Conservation (phyloP, 1,140 invertebrate species). For the Coenobita brevimanus region DNA sequence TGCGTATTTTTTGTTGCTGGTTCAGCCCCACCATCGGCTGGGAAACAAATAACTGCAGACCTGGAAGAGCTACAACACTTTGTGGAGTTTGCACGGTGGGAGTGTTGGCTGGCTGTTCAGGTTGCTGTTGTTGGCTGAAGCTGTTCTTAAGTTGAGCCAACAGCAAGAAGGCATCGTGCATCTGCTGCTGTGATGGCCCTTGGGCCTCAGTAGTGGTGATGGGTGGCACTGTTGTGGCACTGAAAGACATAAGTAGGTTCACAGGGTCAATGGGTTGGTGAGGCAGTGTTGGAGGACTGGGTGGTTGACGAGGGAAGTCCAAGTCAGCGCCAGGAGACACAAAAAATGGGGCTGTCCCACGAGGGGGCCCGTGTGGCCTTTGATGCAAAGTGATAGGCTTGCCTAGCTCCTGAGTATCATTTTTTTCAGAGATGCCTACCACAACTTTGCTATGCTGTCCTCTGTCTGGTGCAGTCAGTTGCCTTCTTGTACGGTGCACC, state of each 20-base stretch:
- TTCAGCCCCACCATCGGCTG: too few relatives aligned
- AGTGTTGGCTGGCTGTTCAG: neutral
- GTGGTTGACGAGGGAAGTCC: constrained; percentile 1
- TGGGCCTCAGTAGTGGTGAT: neutral
- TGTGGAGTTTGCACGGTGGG: neutral
- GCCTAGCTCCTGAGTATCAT: too few relatives aligned
- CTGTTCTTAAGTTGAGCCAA: neutral
- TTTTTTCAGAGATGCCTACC: too few relatives aligned
- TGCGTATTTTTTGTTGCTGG: too few relatives aligned
- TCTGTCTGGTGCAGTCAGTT: too few relatives aligned
- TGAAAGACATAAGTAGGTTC: constrained; percentile 3
- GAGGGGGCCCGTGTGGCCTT: neutral
- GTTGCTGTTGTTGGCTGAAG: neutral
- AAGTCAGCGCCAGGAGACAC: neutral
- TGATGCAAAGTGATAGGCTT: too few relatives aligned
- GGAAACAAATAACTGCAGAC: neutral
- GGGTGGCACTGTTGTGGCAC: constrained; percentile 15
- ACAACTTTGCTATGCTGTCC: too few relatives aligned
- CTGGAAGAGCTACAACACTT: neutral
- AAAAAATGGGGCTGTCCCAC: neutral
- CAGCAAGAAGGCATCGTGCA: neutral
- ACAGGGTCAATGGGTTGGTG: constrained; percentile 5
- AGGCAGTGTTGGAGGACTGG: neutral
- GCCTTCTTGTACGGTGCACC: too few relatives aligned
- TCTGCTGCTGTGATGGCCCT: neutral